These are phyloP conservation scores for Dinocampus coccinellae DNA, from an alignment of 2,888 invertebrate species.

Conservation along the genomic window DNA sequence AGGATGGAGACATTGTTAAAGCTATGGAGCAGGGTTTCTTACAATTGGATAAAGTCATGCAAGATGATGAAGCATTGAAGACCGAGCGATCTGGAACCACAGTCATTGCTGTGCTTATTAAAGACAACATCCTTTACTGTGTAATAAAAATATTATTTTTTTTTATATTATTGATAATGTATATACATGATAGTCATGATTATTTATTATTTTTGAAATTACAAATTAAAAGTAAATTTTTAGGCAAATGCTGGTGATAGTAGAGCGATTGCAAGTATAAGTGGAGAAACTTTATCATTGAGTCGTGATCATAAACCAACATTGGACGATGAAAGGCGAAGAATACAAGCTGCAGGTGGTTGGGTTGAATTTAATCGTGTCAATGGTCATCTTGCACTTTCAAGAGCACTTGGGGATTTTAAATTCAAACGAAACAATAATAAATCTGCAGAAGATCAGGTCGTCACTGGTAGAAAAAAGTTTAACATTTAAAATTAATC, in stretches of 20 bases:
- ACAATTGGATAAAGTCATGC: conserved; percentile 93
- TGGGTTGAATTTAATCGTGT: conserved; percentile 98
- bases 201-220: neutral
- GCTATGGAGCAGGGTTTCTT: conserved; percentile 91
- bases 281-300: conserved; percentile 77
- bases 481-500: neutral
- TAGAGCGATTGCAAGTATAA: conserved; percentile 90
- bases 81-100: conserved; percentile 97
- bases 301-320: conserved; percentile 97
- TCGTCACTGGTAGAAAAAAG: conserved; percentile 86
- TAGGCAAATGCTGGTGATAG: conserved; percentile 97
- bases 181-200: no score
- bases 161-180: neutral
- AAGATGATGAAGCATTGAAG: conserved; percentile 86
- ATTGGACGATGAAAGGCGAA: conserved; percentile 85
- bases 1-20: conserved; percentile 84
- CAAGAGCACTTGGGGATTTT: conserved; percentile 97
- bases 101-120: conserved; percentile 87
- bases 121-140: conserved; percentile 89
- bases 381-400: conserved; percentile 97
- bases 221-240: conserved; percentile 25
- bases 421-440: conserved; percentile 92
- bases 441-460: conserved; percentile 92
- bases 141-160: conserved; percentile 69
- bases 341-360: conserved; percentile 95